Evolutionary conservation across 2,888 invertebrate genomes (phyloP).

Genomic region (Oligia fasciuncula): DNA sequence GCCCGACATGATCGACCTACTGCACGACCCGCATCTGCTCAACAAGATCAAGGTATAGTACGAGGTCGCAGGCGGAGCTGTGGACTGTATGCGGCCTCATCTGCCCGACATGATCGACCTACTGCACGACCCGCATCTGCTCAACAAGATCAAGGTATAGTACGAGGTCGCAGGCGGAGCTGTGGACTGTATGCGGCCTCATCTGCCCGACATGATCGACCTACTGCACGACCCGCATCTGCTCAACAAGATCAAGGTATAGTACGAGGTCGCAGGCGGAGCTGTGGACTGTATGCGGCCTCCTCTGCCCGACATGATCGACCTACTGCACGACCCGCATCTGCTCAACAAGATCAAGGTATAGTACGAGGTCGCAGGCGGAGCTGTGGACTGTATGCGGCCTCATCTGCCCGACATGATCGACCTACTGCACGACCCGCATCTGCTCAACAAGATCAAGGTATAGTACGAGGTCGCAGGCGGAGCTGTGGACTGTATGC

Average conservation of each 20-base stretch:
- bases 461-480: slow-evolving; percentile 81
- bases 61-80: neutral
- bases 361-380: slow-evolving; percentile 91
- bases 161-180: neutral
- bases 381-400: slow-evolving; percentile 98
- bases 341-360: slow-evolving; percentile 99
- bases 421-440: slow-evolving; percentile 98
- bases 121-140: slow-evolving; percentile 98
- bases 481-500: slow-evolving; percentile 85
- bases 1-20: slow-evolving; percentile 97
- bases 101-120: slow-evolving; percentile 98
- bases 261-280: slow-evolving; percentile 92
- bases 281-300: slow-evolving; percentile 98
- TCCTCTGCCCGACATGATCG: slow-evolving; percentile 97
- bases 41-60: slow-evolving; percentile 96
- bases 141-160: slow-evolving; percentile 97
- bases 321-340: slow-evolving; percentile 98
- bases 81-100: slow-evolving; percentile 92
- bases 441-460: slow-evolving; percentile 98
- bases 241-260: slow-evolving; percentile 98
- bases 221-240: slow-evolving; percentile 99
- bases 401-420: slow-evolving; percentile 97
- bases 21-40: slow-evolving; percentile 98
- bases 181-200: slow-evolving; percentile 91
- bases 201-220: slow-evolving; percentile 97